Percentiles rank a stretch among this genome's conserved stretches.
These are phyloP conservation scores for Himalopsyche tibetana DNA, from an alignment of 2,888 invertebrate genomes.

Conservation along the genomic window DNA sequence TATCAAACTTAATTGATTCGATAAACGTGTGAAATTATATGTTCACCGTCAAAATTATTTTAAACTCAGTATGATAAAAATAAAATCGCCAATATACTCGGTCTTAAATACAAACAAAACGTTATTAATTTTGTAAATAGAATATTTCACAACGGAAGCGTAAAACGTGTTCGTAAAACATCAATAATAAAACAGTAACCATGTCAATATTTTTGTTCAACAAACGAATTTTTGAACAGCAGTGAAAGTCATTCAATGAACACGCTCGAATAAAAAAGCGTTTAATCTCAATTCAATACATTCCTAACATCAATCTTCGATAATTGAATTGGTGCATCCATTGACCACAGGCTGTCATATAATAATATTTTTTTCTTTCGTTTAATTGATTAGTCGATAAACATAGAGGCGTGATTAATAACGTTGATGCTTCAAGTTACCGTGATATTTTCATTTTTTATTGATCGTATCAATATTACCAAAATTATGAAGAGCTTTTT, in stretches of 20 bases:
- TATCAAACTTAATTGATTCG: too few relatives aligned
- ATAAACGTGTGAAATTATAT: too few relatives aligned
- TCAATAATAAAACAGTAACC: slow-evolving; percentile 11
- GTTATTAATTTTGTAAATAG: not conserved
- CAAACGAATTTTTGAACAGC: slow-evolving; percentile 5
- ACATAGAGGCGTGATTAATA: not conserved
- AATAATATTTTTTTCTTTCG: not conserved
- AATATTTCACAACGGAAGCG: slow-evolving; percentile 11
- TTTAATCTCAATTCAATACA: slow-evolving; percentile 38
- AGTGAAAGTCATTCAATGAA: slow-evolving; percentile 6
- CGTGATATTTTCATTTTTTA: too few relatives aligned
- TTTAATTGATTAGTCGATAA: slow-evolving; percentile 20
- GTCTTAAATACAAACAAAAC: too few relatives aligned
- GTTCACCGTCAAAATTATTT: too few relatives aligned
- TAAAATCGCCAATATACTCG: too few relatives aligned
- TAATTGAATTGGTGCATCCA: slow-evolving; percentile 37
- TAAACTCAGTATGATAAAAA: too few relatives aligned
- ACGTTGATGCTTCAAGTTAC: not conserved
- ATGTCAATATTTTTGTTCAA: not conserved
- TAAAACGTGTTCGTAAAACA: not conserved
- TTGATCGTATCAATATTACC: too few relatives aligned
- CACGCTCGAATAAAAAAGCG: slow-evolving; percentile 18
- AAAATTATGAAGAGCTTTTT: too few relatives aligned
- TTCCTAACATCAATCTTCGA: slow-evolving; percentile 38
- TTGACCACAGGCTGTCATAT: slow-evolving; percentile 12